These are phyloP conservation scores for Dasypogon diadema DNA, from an alignment of 2,888 invertebrate species.

Conservation along the genomic window DNA sequence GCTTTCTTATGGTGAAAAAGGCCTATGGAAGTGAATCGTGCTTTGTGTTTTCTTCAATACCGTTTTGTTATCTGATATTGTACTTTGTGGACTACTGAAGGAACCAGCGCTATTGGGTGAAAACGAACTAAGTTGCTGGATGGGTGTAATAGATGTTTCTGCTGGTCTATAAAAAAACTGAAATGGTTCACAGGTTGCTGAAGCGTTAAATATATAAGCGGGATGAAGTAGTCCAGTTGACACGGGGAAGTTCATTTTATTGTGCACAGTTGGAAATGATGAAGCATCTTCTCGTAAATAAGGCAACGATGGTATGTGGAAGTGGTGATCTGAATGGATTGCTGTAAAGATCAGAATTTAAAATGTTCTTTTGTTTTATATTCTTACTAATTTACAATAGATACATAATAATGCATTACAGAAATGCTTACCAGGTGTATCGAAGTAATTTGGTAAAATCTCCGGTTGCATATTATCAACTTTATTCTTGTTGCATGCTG, in stretches of 20 bases:
- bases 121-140: not conserved
- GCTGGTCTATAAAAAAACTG: not conserved
- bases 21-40: conserved; percentile 29
- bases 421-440: not conserved
- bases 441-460: no score
- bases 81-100: not conserved
- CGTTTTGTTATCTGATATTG: not conserved
- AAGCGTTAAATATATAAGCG: not conserved
- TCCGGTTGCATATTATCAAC: conserved; percentile 2
- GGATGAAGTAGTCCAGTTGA: conserved; percentile 1
- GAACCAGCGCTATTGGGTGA: not conserved
- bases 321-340: not conserved
- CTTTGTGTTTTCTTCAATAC: not conserved
- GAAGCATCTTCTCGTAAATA: not conserved
- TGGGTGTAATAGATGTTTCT: not conserved
- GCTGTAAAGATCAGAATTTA: not conserved
- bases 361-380: not conserved
- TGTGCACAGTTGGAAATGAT: not conserved
- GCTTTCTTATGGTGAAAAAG: conserved; percentile 22
- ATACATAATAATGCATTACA: no score
- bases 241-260: not conserved
- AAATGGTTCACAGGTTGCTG: not conserved
- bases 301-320: not conserved
- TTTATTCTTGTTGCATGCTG: not conserved
- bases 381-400: no score